A percentile compares a stretch with the other conserved stretches of the same genome.
Conservation (phyloP, 2,888 invertebrate species). For the Sinhomidia bicolor region DNA sequence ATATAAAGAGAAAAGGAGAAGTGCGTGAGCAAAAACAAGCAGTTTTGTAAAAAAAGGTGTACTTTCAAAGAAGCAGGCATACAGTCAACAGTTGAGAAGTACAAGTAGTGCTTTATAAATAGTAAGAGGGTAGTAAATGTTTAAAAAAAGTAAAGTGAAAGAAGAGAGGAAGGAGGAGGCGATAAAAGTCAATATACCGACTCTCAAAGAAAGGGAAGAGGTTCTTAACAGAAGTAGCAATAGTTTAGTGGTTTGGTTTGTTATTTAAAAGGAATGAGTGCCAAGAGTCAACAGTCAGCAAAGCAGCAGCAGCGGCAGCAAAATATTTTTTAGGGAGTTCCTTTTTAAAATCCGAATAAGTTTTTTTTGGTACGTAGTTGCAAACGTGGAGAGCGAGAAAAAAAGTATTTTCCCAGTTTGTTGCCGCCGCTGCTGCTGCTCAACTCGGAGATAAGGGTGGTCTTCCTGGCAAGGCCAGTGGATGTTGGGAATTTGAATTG, state of each 20-base stretch:
- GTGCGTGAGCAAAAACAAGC: background rate
- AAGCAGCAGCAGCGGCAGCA: background rate
- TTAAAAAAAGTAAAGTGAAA: background rate
- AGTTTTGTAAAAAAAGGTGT: background rate
- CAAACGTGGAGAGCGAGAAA: constrained; percentile 1
- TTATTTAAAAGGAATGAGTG: constrained; percentile 1
- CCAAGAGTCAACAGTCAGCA: constrained; percentile 1
- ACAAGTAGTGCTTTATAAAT: background rate
- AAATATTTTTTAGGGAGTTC: background rate
- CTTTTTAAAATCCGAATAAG: background rate
- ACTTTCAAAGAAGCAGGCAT: constrained; percentile 51
- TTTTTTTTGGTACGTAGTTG: background rate
- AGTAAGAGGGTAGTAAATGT: background rate
- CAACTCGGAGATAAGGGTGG: background rate
- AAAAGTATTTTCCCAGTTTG: background rate
- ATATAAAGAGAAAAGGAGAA: background rate
- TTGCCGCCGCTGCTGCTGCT: constrained; percentile 28
- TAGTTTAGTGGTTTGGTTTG: background rate
- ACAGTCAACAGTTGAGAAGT: background rate
- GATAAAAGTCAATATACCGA: constrained; percentile 14
- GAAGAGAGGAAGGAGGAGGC: constrained; percentile 16
- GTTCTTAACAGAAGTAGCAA: too few relatives aligned
- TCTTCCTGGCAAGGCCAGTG: constrained; percentile 77
- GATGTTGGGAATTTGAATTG: constrained; percentile 77
- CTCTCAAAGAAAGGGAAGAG: constrained; percentile 24